A percentile compares a stretch with the other conserved stretches of the same genome.
Evolutionary conservation across 64 coral and sea anemone species (phyloP).

Genomic region (Actinia tenebrosa): DNA sequence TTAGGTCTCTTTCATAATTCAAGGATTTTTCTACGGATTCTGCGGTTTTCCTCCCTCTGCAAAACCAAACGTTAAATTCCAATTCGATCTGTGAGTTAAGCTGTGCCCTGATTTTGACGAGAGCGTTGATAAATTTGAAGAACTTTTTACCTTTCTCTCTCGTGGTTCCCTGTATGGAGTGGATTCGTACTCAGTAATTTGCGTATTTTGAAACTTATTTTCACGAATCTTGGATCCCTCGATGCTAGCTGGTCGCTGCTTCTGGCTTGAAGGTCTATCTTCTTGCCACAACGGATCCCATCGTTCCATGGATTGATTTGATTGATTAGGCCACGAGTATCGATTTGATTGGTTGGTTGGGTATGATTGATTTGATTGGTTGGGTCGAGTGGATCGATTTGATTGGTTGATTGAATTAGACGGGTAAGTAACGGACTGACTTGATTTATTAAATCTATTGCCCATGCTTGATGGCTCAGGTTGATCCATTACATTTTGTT

Average conservation of each 20-base stretch:
- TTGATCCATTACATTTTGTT: not conserved
- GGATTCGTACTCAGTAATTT: not conserved
- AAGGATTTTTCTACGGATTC: not conserved
- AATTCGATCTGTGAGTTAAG: no score
- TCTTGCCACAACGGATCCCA: conserved; percentile 12
- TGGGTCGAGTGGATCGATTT: not conserved
- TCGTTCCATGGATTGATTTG: not conserved
- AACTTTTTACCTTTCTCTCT: not conserved
- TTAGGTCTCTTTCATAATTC: not conserved
- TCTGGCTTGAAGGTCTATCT: not conserved
- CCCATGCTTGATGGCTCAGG: not conserved
- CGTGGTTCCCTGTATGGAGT: not conserved
- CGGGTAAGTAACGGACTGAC: not conserved
- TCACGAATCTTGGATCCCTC: not conserved
- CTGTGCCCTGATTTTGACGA: no score
- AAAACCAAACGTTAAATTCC: no score
- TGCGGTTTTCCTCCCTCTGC: no score
- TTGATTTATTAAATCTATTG: not conserved
- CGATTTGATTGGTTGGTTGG: not conserved
- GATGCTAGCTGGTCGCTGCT: not conserved
- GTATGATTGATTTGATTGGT: not conserved
- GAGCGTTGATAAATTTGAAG: no score
- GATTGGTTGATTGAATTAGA: not conserved
- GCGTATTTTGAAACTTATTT: not conserved
- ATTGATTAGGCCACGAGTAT: not conserved